These are phyloP conservation scores for Nothocercus julius DNA, from an alignment of 2,113 vertebrate genomes.

Conservation along the genomic window DNA sequence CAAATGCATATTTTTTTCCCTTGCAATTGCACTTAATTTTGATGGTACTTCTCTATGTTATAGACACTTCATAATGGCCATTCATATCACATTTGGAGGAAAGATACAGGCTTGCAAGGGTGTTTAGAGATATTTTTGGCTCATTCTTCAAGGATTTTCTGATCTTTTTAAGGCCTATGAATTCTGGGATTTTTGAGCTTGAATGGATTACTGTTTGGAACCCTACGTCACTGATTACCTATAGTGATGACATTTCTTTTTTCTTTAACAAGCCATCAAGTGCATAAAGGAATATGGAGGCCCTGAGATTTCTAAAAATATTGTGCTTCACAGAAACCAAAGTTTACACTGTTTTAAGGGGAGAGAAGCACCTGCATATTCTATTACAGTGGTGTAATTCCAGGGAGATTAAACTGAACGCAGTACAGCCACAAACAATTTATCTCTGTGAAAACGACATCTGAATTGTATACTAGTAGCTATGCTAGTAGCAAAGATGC, in stretches of 20 bases:
- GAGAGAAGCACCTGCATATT: not conserved
- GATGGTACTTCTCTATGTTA: not conserved
- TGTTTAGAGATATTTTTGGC: not conserved
- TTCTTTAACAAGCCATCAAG: not conserved
- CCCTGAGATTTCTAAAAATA: not conserved
- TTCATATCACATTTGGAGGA: not conserved
- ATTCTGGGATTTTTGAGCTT: not conserved
- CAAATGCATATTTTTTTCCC: not conserved
- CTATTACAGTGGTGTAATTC: not conserved
- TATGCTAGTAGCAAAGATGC: not conserved
- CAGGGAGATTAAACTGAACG: conserved; percentile 8
- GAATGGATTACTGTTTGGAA: not conserved
- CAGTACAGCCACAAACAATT: not conserved
- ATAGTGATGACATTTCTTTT: not conserved
- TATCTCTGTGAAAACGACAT: not conserved
- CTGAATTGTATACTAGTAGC: not conserved
- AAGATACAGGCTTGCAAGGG: not conserved
- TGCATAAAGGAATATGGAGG: not conserved
- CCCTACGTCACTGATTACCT: not conserved
- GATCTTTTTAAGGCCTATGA: not conserved
- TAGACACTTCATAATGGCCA: not conserved
- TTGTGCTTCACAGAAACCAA: not conserved
- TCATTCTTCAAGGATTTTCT: not conserved
- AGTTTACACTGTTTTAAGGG: not conserved
- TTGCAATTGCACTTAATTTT: not conserved